Conservation (phyloP, 2,797 vertebrate species). For the Anableps anableps region DNA sequence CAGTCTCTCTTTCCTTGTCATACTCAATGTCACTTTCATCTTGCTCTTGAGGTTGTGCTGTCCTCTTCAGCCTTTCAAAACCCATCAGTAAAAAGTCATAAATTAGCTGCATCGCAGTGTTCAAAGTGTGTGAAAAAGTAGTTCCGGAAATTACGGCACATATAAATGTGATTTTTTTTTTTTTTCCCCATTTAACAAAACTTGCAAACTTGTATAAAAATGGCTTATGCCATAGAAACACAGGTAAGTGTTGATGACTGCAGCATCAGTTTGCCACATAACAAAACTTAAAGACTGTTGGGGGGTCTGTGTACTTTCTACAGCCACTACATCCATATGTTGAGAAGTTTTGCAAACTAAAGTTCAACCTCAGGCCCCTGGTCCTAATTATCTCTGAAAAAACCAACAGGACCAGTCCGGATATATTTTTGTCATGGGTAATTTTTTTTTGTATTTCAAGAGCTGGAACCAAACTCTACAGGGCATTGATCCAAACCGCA, state of each 20-base stretch:
- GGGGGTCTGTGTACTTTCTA: background rate
- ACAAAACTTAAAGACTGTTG: background rate
- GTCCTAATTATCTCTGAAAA: slow-evolving; percentile 35
- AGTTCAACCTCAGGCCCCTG: slow-evolving; percentile 34
- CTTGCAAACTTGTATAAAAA: background rate
- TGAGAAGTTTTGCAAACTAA: slow-evolving; percentile 33
- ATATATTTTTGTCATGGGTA: slow-evolving; percentile 52
- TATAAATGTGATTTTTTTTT: too few species aligned
- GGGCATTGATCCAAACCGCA: slow-evolving; percentile 54
- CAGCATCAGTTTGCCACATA: background rate
- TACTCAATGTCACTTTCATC: too few species aligned
- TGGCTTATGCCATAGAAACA: background rate
- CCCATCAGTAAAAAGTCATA: too few species aligned
- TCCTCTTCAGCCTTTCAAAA: too few species aligned
- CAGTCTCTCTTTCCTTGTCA: too few species aligned
- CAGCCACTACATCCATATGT: background rate
- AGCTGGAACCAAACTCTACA: slow-evolving; percentile 29
- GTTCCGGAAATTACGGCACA: too few species aligned
- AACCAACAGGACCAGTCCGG: slow-evolving; percentile 33
- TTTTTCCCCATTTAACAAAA: background rate
- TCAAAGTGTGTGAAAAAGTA: too few species aligned
- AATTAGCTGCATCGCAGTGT: too few species aligned
- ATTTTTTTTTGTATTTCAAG: slow-evolving; percentile 66
- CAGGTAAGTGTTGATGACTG: background rate
- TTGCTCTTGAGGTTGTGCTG: too few species aligned